A percentile compares a stretch with the other conserved stretches of the same genome.
These are phyloP conservation scores for Timema podura DNA, from an alignment of 2,888 invertebrate species.

Conservation along the genomic window DNA sequence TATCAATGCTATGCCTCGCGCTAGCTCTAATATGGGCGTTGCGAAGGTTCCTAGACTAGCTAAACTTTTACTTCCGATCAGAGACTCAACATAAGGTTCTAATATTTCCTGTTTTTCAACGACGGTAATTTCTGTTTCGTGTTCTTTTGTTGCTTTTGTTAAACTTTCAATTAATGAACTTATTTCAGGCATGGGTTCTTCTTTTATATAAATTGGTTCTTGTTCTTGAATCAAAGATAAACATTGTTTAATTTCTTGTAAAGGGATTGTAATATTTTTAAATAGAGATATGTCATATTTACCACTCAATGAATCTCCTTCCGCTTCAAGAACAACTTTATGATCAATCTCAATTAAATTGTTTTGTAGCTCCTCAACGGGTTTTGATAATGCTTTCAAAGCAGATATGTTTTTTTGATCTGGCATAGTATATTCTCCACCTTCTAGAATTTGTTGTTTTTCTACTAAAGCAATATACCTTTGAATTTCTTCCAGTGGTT, in stretches of 20 bases:
- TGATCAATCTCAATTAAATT: slow-evolving; percentile 39
- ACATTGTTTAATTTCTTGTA: background rate
- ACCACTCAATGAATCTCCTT: background rate
- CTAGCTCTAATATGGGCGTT: slow-evolving; percentile 37
- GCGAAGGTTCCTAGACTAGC: slow-evolving; percentile 26
- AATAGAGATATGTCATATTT: background rate
- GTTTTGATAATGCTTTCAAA: slow-evolving; percentile 27
- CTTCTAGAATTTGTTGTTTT: slow-evolving; percentile 23
- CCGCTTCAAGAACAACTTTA: slow-evolving; percentile 32
- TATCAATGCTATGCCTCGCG: slow-evolving; percentile 42
- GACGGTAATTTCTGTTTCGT: too few relatives aligned
- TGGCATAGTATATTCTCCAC: slow-evolving; percentile 22
- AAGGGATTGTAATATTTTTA: background rate
- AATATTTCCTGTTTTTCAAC: too few relatives aligned
- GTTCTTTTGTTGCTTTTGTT: background rate
- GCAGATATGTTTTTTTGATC: slow-evolving; percentile 36
- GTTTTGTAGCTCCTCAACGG: slow-evolving; percentile 43
- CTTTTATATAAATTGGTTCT: background rate
- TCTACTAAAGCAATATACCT: slow-evolving; percentile 28
- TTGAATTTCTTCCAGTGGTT: slow-evolving; percentile 28
- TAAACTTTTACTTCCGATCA: background rate
- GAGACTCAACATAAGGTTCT: too few relatives aligned
- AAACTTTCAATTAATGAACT: background rate
- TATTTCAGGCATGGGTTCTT: background rate
- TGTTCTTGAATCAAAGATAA: background rate